Percentiles rank a stretch among this genome's conserved stretches.
Evolutionary conservation across 2,888 invertebrate species (phyloP).

Genomic region (Heliconius charithonia): DNA sequence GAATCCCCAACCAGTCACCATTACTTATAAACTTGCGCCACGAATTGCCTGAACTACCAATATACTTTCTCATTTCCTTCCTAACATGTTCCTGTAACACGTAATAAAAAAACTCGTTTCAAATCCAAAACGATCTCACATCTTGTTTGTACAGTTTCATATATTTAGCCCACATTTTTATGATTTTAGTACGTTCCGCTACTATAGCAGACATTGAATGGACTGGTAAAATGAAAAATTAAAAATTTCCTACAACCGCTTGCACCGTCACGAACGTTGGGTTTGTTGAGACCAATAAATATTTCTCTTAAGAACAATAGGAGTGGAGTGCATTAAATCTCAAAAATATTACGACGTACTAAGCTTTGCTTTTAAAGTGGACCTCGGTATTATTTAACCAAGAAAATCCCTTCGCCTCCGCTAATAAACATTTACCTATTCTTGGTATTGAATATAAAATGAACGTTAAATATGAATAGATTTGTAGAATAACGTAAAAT

Average conservation of each 20-base stretch:
- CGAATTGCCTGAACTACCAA: not conserved
- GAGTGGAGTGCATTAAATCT: constrained; percentile 20
- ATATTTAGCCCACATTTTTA: constrained; percentile 48
- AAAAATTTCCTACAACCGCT: constrained; percentile 15
- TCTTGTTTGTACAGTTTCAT: constrained; percentile 41
- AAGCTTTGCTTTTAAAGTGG: constrained; percentile 7
- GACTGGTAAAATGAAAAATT: constrained; percentile 23
- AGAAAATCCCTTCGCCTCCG: not conserved
- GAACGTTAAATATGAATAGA: not conserved
- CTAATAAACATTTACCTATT: not conserved
- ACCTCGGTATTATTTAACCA: not conserved
- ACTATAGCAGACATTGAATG: constrained; percentile 15
- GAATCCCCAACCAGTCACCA: no score
- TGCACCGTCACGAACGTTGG: constrained; percentile 28
- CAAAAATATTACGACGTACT: constrained; percentile 5
- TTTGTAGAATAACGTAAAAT: not conserved
- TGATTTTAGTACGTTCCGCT: constrained; percentile 37
- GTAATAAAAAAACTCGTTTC: not conserved
- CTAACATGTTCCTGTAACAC: not conserved
- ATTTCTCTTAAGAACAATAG: constrained; percentile 26
- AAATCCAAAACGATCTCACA: constrained; percentile 25
- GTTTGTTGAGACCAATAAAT: constrained; percentile 27
- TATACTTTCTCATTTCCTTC: not conserved
- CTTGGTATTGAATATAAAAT: not conserved
- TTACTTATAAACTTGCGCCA: no score